These are phyloP conservation scores for Drosophila stalkeri DNA, from an alignment of 2,888 invertebrate species.

Conservation along the genomic window DNA sequence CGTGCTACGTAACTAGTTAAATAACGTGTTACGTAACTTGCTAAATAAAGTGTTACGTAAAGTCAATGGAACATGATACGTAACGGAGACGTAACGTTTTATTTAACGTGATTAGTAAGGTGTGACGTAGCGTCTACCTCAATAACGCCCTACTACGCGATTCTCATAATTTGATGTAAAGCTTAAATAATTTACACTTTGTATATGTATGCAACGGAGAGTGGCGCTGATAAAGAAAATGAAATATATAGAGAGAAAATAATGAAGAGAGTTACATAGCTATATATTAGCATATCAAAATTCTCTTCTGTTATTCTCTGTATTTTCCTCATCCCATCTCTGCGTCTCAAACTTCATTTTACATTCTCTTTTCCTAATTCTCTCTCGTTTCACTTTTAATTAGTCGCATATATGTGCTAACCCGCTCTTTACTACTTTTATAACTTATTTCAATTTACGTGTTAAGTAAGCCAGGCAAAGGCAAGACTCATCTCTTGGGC, in stretches of 20 bases:
- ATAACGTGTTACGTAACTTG: too few relatives aligned
- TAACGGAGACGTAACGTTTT: too few relatives aligned
- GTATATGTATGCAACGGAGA: background rate
- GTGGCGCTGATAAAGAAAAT: background rate
- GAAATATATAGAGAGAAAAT: background rate
- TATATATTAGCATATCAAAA: background rate
- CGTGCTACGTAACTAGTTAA: too few relatives aligned
- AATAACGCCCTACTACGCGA: background rate
- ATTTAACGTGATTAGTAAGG: too few relatives aligned
- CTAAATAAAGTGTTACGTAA: too few relatives aligned
- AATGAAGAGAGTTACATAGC: background rate
- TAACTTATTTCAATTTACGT: background rate
- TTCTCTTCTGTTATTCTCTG: background rate
- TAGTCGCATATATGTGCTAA: background rate
- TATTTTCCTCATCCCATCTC: too few relatives aligned
- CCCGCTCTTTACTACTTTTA: background rate
- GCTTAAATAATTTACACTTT: background rate
- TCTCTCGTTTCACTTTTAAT: background rate
- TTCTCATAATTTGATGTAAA: background rate
- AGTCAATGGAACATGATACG: too few relatives aligned
- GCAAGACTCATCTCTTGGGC: background rate
- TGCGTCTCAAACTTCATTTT: too few relatives aligned
- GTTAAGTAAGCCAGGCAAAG: too few relatives aligned
- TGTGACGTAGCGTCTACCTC: too few relatives aligned
- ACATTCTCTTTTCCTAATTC: background rate